Base-by-base conservation (phyloP, 2,113 vertebrate genomes). In the Oxyura jamaicensis region DNA sequence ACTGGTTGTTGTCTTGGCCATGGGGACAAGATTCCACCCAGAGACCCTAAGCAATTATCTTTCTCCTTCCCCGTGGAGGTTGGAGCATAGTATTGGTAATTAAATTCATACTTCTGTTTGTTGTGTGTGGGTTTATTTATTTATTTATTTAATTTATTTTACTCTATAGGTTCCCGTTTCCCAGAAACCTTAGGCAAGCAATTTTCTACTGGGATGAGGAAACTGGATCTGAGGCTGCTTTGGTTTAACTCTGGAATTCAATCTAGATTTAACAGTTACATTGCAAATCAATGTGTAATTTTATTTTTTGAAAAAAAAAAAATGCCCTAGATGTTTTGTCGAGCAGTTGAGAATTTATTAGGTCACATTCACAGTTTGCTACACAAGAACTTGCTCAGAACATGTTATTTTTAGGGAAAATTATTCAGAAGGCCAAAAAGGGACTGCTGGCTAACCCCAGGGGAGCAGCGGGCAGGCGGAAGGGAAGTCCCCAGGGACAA, bases 21-120 rank as follows among this genome's bases (percentile, higher is more conserved):
- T 79, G 71, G 96, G 94, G 95, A 96, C 78, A 89, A 44, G 83
- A 87, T 95, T 97, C 90, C 65, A 96, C 93, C 91, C 95, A 97
- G 93, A 91, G 96, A 96, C 88, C 88, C 96, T 85, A 93, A 96
- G 92, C 96, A 96, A 94, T 97, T 96, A 96, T 97, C 94, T 97
- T 96, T 91, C 86, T 93, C 66, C 76, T 82, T 84, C 84, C 71
- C 92, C 74, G 84, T 80, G 73, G 96, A 94, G 92, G 86, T 1
- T 76, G 74, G 25, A 91, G 89, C 66, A 87, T 73, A 96, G 91
- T 94, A 96, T 93, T 96, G 96, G 93, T 96, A 96, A 95, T 95
- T 96, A 96, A 96, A 94, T 95, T 96, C 96, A 94, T 92, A 59
- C 80, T 94, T 88, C 91, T 97, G 92, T 96, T 96, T 94, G 95